Evolutionary conservation across 1,140 invertebrate species (phyloP), one percentile per base, ranked within the genome.

Genomic region (Andrena cerasifolii): DNA sequence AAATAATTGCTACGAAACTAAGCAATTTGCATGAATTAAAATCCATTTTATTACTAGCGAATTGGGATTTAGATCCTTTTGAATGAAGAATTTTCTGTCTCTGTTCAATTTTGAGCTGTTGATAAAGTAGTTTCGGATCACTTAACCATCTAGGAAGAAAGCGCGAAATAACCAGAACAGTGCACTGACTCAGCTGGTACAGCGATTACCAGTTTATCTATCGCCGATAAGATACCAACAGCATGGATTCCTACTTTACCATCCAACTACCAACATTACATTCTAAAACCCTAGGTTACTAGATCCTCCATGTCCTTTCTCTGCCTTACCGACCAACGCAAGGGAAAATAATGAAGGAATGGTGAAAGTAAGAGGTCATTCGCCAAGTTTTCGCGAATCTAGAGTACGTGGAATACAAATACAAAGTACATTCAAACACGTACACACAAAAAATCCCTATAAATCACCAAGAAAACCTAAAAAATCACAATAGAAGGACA

Each of bases 321-420:
- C 80, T 79, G 51, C 68, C 63, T 83, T 83, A 83, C 40, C 82
- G 65, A 79, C 49, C 0, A 36, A 21, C 7, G 10, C 5, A 33
- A n/a, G 28, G 51, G 40, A 12, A 56, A 47, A 28, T 3, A 26
- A 53, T 33, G 21, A 45, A 24, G 24, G 47, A 59, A 58, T n/a
- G 21, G 62, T 70, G 80, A 83, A 83, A 83, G 80, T 49, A 36
- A 73, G n/a, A 72, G 40, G 63, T 24, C 10, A 78, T 54, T 82
- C 53, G 26, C 16, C 47, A 67, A 66, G 18, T 26, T 21, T 24
- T 56, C 36, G 10, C 36, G 0, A 67, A 1, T 28, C 10, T n/a
- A 1, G 0, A 51, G 31, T 3, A 3, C 28, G 6, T 24, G 14
- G 16, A 45, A 45, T 36, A 8, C 40, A 6, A 10, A 4, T 3